A percentile compares a stretch with the other conserved stretches of the same genome.
Conservation (phyloP, 2,113 vertebrate genomes). For the Promerops cafer region DNA sequence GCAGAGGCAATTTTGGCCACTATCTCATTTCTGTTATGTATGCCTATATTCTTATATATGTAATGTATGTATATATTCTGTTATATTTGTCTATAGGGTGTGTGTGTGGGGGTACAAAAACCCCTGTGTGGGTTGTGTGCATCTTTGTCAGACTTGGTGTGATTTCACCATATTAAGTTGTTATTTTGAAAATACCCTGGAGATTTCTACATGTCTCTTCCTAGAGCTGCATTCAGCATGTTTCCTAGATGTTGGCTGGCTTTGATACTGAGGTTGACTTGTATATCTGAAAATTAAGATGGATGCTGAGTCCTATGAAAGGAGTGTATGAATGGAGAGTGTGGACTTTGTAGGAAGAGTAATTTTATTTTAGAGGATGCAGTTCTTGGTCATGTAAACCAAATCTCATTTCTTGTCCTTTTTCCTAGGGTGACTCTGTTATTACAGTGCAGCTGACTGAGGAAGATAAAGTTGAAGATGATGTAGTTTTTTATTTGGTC, state of each 20-base stretch:
- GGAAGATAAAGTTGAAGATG: constrained; percentile 78
- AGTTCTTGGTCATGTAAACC: neutral
- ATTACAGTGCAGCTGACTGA: constrained; percentile 86
- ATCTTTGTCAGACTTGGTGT: neutral
- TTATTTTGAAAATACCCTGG: neutral
- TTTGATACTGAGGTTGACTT: neutral
- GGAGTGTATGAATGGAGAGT: neutral
- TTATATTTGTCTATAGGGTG: neutral
- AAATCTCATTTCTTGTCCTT: neutral
- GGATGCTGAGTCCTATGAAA: neutral
- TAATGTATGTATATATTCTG: neutral
- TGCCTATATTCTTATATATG: neutral
- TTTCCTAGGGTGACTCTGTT: constrained; percentile 83
- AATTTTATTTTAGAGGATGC: neutral
- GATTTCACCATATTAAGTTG: neutral
- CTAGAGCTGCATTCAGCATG: fast-evolving
- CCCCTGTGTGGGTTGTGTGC: fast-evolving
- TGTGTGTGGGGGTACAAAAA: neutral
- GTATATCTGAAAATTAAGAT: neutral
- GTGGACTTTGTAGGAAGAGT: neutral
- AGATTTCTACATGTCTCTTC: neutral
- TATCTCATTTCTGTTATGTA: neutral
- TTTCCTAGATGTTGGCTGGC: neutral
- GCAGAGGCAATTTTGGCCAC: neutral
- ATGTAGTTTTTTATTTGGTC: constrained; percentile 87